Conservation (phyloP, 1,140 invertebrate genomes). For the Philotrypesis tridentata region DNA sequence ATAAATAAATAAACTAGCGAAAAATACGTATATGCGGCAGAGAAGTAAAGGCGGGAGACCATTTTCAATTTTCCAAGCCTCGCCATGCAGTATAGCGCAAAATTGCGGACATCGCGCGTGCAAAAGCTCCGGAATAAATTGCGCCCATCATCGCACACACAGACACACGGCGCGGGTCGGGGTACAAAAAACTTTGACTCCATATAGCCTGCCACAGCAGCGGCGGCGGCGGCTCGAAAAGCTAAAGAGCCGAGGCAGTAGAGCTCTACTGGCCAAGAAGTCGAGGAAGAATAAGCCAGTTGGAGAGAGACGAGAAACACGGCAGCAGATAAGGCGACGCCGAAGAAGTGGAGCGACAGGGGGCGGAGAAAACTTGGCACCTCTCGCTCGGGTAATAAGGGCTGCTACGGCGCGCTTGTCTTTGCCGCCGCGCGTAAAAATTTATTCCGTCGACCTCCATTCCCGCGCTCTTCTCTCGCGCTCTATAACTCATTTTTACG, state of each 20-base stretch:
- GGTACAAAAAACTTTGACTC: conserved; percentile 5
- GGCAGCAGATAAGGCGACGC: neutral
- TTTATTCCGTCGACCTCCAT: conserved; percentile 9
- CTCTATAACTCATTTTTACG: neutral
- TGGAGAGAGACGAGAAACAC: neutral
- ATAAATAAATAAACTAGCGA: no score
- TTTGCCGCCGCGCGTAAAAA: conserved; percentile 17
- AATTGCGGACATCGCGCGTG: neutral
- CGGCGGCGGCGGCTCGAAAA: conserved; percentile 3
- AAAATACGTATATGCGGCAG: no score
- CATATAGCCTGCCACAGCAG: no score
- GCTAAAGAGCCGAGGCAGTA: neutral
- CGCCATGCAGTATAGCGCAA: neutral
- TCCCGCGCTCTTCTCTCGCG: neutral
- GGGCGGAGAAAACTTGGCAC: conserved; percentile 21
- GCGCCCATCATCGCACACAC: neutral
- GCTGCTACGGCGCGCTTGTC: neutral
- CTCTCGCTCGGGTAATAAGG: conserved; percentile 30
- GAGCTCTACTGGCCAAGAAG: neutral
- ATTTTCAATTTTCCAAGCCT: neutral
- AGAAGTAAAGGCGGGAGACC: no score
- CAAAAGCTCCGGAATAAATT: conserved; percentile 1
- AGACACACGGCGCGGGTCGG: no score
- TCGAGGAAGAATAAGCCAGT: neutral
- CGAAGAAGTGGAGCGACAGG: neutral